Base-by-base conservation (phyloP, 1,140 invertebrate species). In the Drosophila ambigua region DNA sequence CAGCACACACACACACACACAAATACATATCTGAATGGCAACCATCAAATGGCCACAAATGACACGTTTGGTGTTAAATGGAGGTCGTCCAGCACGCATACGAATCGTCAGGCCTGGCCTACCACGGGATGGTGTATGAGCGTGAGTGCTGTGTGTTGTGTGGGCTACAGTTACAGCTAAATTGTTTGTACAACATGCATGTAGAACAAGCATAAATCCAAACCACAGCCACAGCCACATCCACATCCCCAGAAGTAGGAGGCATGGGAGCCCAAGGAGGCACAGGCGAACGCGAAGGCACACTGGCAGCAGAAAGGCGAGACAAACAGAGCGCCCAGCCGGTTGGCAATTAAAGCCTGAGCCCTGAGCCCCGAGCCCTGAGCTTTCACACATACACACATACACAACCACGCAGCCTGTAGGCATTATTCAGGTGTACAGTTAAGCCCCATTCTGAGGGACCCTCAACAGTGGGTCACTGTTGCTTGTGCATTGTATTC, bases 41-140 rank as follows among this genome's bases (percentile, higher is more conserved):
- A 67, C 71, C 69, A 63, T 60, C 75, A 88, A 87, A 87, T 87
- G 79, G 79, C 83, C 82, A 79, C 82, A 87, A 87, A 87, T 87
- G 82, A 88, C 82, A 87, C 82, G 82, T 87, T 87, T 88, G 82
- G 82, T 87, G 83, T 87, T 87, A 87, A 88, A 87, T 87, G 75
- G 82, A 82, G 82, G 82, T 87, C 82, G 82, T 72, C 75, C 72
- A 55, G 57, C 65, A 52, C 74, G 72, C 74, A 74, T 65, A 74
- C 72, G 26, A 24, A 74, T 39, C 35, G 35, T 39, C 35, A 13
- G 35, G 35, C 35, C 4, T 39, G 35, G 35, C 46, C 57, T 50
- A 35, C 43, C 58, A 48, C 46, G 23, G 3, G 31, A 31, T 31
- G 23, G 35, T 49, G 35, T 20, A 9, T 57, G 28, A 72, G 48